Conservation (phyloP, 2,113 vertebrate genomes). For the Meles meles region DNA sequence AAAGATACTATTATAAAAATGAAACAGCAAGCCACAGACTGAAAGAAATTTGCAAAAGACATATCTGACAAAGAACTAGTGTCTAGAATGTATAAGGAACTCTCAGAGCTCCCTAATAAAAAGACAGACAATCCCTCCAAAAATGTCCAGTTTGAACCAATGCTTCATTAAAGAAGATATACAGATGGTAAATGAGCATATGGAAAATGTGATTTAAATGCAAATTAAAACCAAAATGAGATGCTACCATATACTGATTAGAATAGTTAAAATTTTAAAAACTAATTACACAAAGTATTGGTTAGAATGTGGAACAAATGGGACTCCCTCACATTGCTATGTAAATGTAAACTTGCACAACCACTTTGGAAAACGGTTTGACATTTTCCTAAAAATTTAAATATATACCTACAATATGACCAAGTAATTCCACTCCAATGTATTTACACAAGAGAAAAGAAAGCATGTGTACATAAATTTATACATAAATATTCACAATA, state of each 20-base stretch:
- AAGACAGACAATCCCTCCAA: not conserved
- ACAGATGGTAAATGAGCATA: not conserved
- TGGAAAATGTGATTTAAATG: not conserved
- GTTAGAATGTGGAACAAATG: not conserved
- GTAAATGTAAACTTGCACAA: not conserved
- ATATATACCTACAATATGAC: not conserved
- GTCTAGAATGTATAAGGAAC: not conserved
- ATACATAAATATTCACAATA: not conserved
- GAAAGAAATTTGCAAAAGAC: not conserved
- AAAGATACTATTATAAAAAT: not conserved
- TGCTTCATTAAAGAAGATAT: not conserved
- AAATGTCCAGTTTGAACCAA: not conserved
- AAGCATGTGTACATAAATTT: not conserved
- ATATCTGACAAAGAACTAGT: not conserved
- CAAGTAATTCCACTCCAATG: not conserved
- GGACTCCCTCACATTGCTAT: not conserved
- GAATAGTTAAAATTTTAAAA: not conserved
- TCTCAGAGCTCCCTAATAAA: not conserved
- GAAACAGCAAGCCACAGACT: not conserved
- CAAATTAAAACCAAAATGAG: not conserved
- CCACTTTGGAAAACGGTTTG: not conserved
- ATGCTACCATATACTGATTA: not conserved
- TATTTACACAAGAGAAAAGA: not conserved
- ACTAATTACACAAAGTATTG: not conserved
- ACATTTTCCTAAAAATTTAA: not conserved